Evolutionary conservation across 1,140 invertebrate species (phyloP), one percentile per base, ranked within the genome.

Genomic region (Cyrtorhinus lividipennis): DNA sequence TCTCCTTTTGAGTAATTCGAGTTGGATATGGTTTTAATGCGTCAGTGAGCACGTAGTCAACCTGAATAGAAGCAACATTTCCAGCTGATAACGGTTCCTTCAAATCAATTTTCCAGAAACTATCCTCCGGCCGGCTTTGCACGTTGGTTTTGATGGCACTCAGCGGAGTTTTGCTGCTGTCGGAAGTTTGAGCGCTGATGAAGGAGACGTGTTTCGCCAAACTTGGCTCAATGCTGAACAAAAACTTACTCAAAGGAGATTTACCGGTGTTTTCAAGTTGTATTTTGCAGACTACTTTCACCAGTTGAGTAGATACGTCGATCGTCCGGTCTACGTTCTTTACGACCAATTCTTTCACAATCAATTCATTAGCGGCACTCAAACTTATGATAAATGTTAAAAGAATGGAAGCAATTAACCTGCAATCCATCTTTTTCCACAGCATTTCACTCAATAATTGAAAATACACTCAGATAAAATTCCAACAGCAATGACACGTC

Each of bases 1-100:
- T 93, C 69, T 98, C 94, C 66, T 88, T 84, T 72, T 98, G 95
- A 0, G 81, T 81, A 62, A 98, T 95, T 69, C 85, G 79, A 18
- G 82, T 82, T 0, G 95, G 95, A 75, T 92, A 89, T 1, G 94
- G 88, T 12, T 74, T 67, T 2, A 96, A 73, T 24, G 82, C 78
- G 70, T 92, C 86, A 0, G 84, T 84, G 24, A 85, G 84, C 0
- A 92, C 80, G 10, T 81, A 78, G 71, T 95, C 90, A 0, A 94
- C 76, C 56, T 83, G 81, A 24, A 85, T 69, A 2, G 76, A 75
- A 10, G 78, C 75, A 12, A 81, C 79, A 56, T 82, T 74, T 1
- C 81, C 83, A 1, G 80, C 73, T 23, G 76, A 75, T 0, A 88
- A 65, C 0, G 77, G 67, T 59, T 84, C 81, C 67, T 80, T 83